These are phyloP conservation scores for Ophonus ardosiacus DNA, from an alignment of 2,888 invertebrate species.

Conservation along the genomic window DNA sequence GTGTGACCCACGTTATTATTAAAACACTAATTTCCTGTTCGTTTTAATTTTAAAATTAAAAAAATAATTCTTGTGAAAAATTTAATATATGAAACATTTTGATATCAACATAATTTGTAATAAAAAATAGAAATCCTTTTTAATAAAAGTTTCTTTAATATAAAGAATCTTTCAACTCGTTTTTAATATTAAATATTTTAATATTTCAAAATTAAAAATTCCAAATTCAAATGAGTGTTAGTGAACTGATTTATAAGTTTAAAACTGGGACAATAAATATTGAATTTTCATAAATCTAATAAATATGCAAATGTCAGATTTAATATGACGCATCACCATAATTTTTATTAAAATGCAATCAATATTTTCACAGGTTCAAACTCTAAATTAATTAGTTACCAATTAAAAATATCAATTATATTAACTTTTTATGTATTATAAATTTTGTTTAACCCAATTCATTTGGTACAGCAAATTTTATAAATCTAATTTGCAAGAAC, in stretches of 20 bases:
- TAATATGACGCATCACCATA: conserved; percentile 7
- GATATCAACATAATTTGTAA: too few species aligned
- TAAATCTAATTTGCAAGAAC: not conserved
- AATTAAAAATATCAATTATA: conserved; percentile 1
- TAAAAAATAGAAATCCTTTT: too few species aligned
- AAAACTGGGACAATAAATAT: conserved; percentile 3
- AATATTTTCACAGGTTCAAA: conserved; percentile 26
- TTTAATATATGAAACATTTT: too few species aligned
- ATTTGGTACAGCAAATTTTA: not conserved
- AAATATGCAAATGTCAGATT: conserved; percentile 27
- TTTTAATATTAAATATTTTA: too few species aligned
- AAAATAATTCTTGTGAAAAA: too few species aligned
- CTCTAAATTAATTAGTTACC: conserved; percentile 1
- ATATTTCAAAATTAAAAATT: too few species aligned
- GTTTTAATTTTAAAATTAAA: too few species aligned
- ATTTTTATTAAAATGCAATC: conserved; percentile 31
- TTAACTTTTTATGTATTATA: not conserved
- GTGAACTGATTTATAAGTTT: not conserved
- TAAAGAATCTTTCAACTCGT: too few species aligned
- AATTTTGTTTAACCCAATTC: not conserved
- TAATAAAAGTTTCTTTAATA: too few species aligned
- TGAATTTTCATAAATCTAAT: conserved; percentile 13
- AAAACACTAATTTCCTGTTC: too few species aligned
- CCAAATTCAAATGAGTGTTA: too few species aligned
- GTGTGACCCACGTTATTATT: too few species aligned